Evolutionary conservation across 1,140 invertebrate species (phyloP), one percentile per base, ranked within the genome.

Genomic region (Uloborus diversus): DNA sequence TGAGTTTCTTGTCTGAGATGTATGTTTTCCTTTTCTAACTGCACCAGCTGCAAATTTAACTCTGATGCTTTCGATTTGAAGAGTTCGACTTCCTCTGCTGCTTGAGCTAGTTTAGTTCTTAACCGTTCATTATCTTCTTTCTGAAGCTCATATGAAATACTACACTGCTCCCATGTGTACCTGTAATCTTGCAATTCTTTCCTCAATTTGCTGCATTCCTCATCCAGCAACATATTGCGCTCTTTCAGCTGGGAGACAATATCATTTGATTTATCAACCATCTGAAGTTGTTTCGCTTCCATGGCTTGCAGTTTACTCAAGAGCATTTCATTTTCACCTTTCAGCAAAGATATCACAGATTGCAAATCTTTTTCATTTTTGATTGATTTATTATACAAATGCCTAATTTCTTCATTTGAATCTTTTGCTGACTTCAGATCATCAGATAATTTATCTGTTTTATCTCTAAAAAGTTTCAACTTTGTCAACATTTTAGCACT

Each of bases 391-490:
- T 2, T 14, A 14, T 53, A 51, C 2, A 23, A 3, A 33, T 3
- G 17, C 53, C 35, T 53, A 25, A 64, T 11, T 25, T 62, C 59
- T 25, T 11, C 25, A 17, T 53, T 64, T 17, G 23, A 30, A 4
- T 35, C 51, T 37, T 79, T 59, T 11, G 61, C 14, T 42, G 23
- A 51, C 61, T 68, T 35, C 3, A 68, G 32, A 23, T 79, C 64
- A 28, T 33, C 35, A 28, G 32, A 20, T 3, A 79, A 37, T 27
- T 79, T 66, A 7, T 79, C 75, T 37, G 42, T 68, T 68, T 79
- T 65, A 17, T 68, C 64, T 49, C 68, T 79, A 49, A 79, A 79
- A 20, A 47, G 25, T 27, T 79, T 79, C 23, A 79, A 59, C 33
- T 59, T 79, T 17, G 47, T 59, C 20, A 79, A 37, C 65, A 42